Percentiles rank a stretch among this genome's conserved stretches.
These are phyloP conservation scores for Gymnopithys bicolor DNA, from an alignment of 2,797 vertebrate species.

Conservation along the genomic window DNA sequence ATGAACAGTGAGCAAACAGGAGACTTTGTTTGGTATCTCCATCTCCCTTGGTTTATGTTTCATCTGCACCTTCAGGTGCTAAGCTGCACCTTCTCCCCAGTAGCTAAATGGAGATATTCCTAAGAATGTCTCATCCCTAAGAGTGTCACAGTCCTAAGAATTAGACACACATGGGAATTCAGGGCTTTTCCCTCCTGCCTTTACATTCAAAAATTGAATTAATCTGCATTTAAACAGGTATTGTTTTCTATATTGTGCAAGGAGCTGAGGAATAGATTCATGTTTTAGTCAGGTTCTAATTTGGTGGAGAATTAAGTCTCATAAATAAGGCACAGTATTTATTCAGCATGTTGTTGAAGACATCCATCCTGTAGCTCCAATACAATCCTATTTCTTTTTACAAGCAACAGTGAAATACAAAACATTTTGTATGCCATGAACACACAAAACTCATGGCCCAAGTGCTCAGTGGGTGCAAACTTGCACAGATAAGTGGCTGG, in stretches of 20 bases:
- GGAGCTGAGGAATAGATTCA: constrained; percentile 17
- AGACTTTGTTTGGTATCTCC: not conserved
- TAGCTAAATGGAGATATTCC: not conserved
- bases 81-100: not conserved
- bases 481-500: not conserved
- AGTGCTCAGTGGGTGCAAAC: not conserved
- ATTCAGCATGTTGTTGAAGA: constrained; percentile 1
- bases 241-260: not conserved
- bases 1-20: not conserved
- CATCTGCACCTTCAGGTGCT: not conserved
- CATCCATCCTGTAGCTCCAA: not conserved
- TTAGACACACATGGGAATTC: not conserved
- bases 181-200: not conserved
- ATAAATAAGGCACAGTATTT: constrained; percentile 36
- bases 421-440: not conserved
- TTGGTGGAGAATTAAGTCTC: constrained; percentile 18
- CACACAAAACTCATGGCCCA: not conserved
- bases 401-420: not conserved
- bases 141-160: not conserved
- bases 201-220: constrained; percentile 6
- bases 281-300: constrained; percentile 39
- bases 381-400: not conserved
- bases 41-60: not conserved
- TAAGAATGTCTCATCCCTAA: not conserved
- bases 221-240: constrained; percentile 17